phyloP scores from a whole-genome alignment of 2,888 invertebrate species.

The Iselma pallidipennis region DNA sequence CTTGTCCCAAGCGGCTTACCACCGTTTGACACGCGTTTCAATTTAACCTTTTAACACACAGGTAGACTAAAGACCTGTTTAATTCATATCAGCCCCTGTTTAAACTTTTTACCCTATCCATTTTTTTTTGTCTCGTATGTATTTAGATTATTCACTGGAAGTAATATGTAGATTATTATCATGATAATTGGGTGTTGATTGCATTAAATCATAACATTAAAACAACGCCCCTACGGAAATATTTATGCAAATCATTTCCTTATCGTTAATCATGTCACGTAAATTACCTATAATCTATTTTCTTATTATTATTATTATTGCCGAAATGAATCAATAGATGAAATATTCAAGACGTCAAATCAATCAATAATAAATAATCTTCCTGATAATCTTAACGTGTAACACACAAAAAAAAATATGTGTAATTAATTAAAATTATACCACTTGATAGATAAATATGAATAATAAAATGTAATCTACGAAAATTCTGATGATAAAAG shows the following conservation, averaged over 20 bases:
- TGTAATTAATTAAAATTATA: conserved; percentile 1
- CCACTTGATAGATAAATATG: conserved; percentile 15
- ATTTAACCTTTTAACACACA: conserved; percentile 29
- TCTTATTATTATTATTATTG: background rate
- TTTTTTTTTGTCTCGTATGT: too few relatives aligned
- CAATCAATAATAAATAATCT: conserved; percentile 10
- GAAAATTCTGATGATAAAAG: conserved; percentile 8
- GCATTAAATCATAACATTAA: too few relatives aligned
- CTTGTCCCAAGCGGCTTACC: conserved; percentile 40
- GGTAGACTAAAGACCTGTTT: conserved; percentile 39
- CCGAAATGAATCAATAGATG: background rate
- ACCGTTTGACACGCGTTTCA: conserved; percentile 38
- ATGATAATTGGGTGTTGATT: too few relatives aligned
- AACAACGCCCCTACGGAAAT: too few relatives aligned
- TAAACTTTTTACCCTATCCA: conserved; percentile 25
- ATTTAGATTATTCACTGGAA: too few relatives aligned
- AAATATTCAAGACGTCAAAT: background rate
- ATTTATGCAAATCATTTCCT: too few relatives aligned
- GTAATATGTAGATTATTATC: too few relatives aligned
- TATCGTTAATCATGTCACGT: too few relatives aligned
- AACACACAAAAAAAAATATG: background rate
- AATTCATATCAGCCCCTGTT: conserved; percentile 41
- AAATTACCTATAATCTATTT: too few relatives aligned
- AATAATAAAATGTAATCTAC: conserved; percentile 19
- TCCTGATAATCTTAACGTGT: conserved; percentile 9